These are phyloP conservation scores for Scomber colias DNA, from an alignment of 2,113 vertebrate genomes.

Conservation along the genomic window DNA sequence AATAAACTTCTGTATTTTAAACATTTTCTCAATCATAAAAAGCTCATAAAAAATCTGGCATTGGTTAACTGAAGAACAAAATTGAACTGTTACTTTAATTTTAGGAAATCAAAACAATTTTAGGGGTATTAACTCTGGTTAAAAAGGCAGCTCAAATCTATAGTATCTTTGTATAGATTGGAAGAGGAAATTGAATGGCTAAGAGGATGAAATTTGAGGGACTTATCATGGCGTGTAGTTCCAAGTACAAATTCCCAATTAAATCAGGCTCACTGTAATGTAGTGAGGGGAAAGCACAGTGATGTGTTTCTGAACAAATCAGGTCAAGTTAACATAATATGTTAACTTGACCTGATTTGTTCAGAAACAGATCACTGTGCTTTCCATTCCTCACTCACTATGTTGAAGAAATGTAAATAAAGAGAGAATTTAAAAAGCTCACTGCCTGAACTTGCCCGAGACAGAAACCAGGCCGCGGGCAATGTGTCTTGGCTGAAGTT, in stretches of 20 bases:
- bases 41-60: too few relatives aligned
- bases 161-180: not conserved
- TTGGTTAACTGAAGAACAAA: too few relatives aligned
- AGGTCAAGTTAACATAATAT: too few relatives aligned
- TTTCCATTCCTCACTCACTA: slow-evolving; percentile 14
- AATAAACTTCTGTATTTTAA: not conserved
- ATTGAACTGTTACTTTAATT: too few relatives aligned
- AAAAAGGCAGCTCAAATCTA: not conserved
- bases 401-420: slow-evolving; percentile 8
- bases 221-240: not conserved
- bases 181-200: not conserved
- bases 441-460: slow-evolving; percentile 74
- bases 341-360: slow-evolving; percentile 8
- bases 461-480: slow-evolving; percentile 49
- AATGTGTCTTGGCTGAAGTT: slow-evolving; percentile 50
- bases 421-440: slow-evolving; percentile 60
- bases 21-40: not conserved
- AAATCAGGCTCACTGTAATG: slow-evolving; percentile 2
- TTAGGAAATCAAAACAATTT: too few relatives aligned
- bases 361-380: not conserved
- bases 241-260: not conserved
- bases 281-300: not conserved
- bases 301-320: not conserved
- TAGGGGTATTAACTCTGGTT: too few relatives aligned
- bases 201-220: not conserved